Percentiles rank a stretch among this genome's conserved stretches.
These are phyloP conservation scores for Actinostola sp. DNA, from an alignment of 92 coral and sea anemone genomes.

Conservation along the genomic window DNA sequence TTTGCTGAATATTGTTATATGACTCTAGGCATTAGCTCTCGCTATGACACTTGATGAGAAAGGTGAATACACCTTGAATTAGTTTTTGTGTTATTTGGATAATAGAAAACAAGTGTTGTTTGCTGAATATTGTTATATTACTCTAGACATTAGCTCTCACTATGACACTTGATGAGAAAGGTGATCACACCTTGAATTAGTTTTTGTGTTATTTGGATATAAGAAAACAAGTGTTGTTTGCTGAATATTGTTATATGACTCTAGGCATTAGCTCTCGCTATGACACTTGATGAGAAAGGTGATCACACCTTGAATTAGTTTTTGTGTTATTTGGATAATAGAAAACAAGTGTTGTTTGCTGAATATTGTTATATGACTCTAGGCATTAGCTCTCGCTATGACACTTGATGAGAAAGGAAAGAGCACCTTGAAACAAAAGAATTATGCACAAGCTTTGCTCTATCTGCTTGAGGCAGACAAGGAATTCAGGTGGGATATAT, in stretches of 20 bases:
- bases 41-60: too few species aligned
- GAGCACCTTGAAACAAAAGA: constrained; percentile 59
- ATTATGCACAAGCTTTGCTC: constrained; percentile 80
- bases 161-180: too few species aligned
- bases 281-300: too few species aligned
- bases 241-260: not conserved
- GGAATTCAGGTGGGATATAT: constrained; percentile 70
- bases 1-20: not conserved
- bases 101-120: not conserved
- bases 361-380: too few species aligned
- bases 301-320: too few species aligned
- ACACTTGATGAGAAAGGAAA: constrained; percentile 90
- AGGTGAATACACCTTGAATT: too few species aligned
- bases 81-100: not conserved
- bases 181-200: too few species aligned
- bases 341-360: constrained; percentile 1
- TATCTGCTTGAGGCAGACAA: constrained; percentile 89
- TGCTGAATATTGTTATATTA: not conserved
- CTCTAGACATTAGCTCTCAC: constrained; percentile 5
- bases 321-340: not conserved
- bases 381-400: constrained; percentile 89
- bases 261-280: constrained; percentile 10
- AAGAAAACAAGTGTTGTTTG: not conserved
- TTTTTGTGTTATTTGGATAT: not conserved
- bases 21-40: not conserved